Base-by-base conservation (phyloP, 2,888 invertebrate species). In the Eupithecia pulchellata region DNA sequence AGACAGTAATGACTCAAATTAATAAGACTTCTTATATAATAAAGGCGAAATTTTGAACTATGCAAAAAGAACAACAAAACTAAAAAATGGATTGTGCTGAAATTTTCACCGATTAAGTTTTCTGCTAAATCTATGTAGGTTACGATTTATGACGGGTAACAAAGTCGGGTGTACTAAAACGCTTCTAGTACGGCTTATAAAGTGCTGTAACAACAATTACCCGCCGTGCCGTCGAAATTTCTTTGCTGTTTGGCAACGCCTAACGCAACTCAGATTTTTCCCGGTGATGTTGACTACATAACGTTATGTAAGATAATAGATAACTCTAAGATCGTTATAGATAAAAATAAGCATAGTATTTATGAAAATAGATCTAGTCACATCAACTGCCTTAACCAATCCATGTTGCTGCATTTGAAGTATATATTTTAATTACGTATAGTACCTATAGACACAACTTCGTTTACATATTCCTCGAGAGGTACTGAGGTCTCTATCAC, bases 231-330 rank as follows among this genome's bases (percentile, higher is more conserved):
- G 75, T 64, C 81, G 79, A 78, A 77, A 47, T 9, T 47, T 8
- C 39, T 17, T 71, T 58, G 39, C 57, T 36, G 79, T 82, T 84
- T 80, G 79, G 82, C 76, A 84, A 84, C 29, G 57, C 76, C 71
- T 81, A 82, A 25, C 81, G 82, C 78, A 82, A 82, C 65, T 71
- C 57, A 39, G 64, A 75, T 77, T 78, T 77, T 76, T 74, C 60
- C 29, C 72, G 68, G 72, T 73, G 76, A 76, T 74, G 73, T 64
- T 20, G 27, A 60, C 61, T 68, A 47, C n/a, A 8, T 47, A 70
- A 47, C 57, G 39, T 77, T 75, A 76, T 68, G 47, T 75, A 75
- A 76, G 55, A 34, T 32, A 13, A n/a, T 20, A n/a, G 17, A 61
- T 34, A 34, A 61, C 25, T 4, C 25, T 52, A 13, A 20, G 47